Evolutionary conservation across 1,140 invertebrate genomes (phyloP), one percentile per base, ranked within the genome.

Genomic region (Coboldia fuscipes): DNA sequence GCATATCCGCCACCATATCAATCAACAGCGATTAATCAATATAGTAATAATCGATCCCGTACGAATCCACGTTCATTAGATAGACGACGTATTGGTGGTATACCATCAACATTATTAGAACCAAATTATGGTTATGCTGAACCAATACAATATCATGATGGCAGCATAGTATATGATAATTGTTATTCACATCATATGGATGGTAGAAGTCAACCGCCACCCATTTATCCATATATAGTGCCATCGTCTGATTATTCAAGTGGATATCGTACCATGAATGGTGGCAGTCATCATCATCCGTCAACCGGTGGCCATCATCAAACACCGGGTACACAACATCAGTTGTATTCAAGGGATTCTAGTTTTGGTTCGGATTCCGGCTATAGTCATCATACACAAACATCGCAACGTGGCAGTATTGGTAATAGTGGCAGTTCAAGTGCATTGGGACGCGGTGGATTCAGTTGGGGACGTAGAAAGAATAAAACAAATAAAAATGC

Each of bases 341-440:
- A 54, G 40, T 47, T 51, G 4, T 54, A 54, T 31, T 56, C 53
- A 30, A 51, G 53, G 28, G 61, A 63, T 39, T 72, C 68, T 3
- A 65, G 65, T 22, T 68, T 71, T 27, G 67, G 67, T 5, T 71
- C 67, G 15, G 72, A 75, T 45, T 73, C 70, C 14, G 70, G 72
- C 0, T 75, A 74, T 43, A 73, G 70, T 41, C 70, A 75, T 43
- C 65, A 73, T 38, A 74, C 72, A 36, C 51, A 51, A 2, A 48
- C 49, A 10, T 4, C 57, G 57, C 3, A 54, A 50, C 5, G 52
- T 45, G 2, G 54, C 13, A 20, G 22, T 24, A 15, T 16, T 14
- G 16, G 33, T 7, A 16, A 22, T 16, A 26, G 22, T 34, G 24
- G 24, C 23, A 23, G 13, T 33, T n/a, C 12, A 4, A 23, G 17